phyloP scores from a whole-genome alignment of 2,797 vertebrate species.

The Harpagifer antarcticus region DNA sequence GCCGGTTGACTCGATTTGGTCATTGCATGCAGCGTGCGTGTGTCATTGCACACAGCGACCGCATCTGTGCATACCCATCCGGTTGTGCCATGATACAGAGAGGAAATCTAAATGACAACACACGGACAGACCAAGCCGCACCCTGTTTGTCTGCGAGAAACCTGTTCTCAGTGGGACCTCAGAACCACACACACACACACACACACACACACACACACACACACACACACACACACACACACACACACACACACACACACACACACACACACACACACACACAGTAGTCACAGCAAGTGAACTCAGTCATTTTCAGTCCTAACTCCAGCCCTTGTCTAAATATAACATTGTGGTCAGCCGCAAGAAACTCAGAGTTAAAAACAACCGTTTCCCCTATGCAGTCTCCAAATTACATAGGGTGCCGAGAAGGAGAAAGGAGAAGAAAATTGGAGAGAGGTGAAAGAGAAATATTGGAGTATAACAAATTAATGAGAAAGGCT shows the following conservation, averaged over 20 bases:
- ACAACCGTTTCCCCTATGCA: slow-evolving; percentile 80
- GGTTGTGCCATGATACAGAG: slow-evolving; percentile 50
- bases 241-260: slow-evolving; percentile 38
- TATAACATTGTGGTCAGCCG: slow-evolving; percentile 84
- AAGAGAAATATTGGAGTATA: slow-evolving; percentile 30
- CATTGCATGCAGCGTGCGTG: slow-evolving; percentile 40
- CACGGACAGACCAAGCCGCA: slow-evolving; percentile 62
- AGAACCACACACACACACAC: slow-evolving; percentile 55
- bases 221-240: slow-evolving; percentile 32
- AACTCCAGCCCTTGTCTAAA: slow-evolving; percentile 83
- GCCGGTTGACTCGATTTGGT: slow-evolving; percentile 49
- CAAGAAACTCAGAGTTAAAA: slow-evolving; percentile 84
- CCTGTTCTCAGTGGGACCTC: slow-evolving; percentile 76
- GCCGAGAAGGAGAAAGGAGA: slow-evolving; percentile 37
- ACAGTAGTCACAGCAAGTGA: slow-evolving; percentile 74
- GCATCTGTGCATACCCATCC: slow-evolving; percentile 73
- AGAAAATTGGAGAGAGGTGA: slow-evolving; percentile 33
- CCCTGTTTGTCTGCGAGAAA: slow-evolving; percentile 80
- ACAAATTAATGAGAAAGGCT: slow-evolving; percentile 31
- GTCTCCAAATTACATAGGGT: slow-evolving; percentile 82
- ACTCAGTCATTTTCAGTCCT: slow-evolving; percentile 83
- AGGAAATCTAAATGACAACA: slow-evolving; percentile 68
- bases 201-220: slow-evolving; percentile 43
- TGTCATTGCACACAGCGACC: slow-evolving; percentile 61
- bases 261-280: slow-evolving; percentile 17